These are phyloP conservation scores for Phocides pigmalion DNA, from an alignment of 1,140 invertebrate genomes.

Conservation along the genomic window DNA sequence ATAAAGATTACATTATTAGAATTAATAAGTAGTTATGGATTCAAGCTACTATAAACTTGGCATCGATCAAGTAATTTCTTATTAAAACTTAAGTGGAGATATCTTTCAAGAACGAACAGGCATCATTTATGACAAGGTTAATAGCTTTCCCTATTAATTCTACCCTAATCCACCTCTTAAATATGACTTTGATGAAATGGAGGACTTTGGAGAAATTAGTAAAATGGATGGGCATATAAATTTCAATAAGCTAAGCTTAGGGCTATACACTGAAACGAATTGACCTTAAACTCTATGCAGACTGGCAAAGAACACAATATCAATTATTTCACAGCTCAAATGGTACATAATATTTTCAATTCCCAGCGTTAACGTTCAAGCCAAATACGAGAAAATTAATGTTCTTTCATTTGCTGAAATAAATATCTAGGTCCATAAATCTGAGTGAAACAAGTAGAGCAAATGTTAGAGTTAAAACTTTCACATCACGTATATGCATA, in stretches of 20 bases:
- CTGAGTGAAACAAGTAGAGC: conserved; percentile 15
- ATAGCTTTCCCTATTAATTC: conserved; percentile 33
- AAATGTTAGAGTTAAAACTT: conserved; percentile 22
- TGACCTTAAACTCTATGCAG: conserved; percentile 5
- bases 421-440: conserved; percentile 18
- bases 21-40: neutral
- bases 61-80: conserved; percentile 21
- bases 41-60: conserved; percentile 8
- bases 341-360: neutral
- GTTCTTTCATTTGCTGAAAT: conserved; percentile 21
- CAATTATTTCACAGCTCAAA: neutral
- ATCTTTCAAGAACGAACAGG: conserved; percentile 26
- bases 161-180: conserved; percentile 31
- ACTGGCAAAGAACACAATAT: neutral
- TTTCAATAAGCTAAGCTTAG: conserved; percentile 26
- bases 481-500: conserved; percentile 27
- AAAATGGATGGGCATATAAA: conserved; percentile 30
- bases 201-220: conserved; percentile 32
- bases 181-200: conserved; percentile 34
- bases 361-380: neutral
- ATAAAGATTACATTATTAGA: neutral
- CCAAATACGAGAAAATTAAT: conserved; percentile 6
- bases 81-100: conserved; percentile 32
- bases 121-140: conserved; percentile 28
- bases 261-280: conserved; percentile 12